Evolutionary conservation across 2,797 vertebrate genomes (phyloP).

Genomic region (Avahi laniger): DNA sequence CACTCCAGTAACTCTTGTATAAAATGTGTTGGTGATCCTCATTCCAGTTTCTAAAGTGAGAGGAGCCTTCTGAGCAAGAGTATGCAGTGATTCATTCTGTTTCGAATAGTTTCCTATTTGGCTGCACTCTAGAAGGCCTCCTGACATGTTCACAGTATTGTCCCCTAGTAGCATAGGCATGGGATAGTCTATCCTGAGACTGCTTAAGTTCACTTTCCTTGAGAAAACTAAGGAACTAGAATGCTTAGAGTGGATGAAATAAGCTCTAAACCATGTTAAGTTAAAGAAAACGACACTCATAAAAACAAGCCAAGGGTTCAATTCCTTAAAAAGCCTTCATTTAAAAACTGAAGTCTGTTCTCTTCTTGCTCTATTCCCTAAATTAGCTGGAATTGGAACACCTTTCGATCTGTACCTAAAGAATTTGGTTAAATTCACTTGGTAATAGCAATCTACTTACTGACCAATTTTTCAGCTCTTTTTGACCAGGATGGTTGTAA

Average conservation of each 20-base stretch:
- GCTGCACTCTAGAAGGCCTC: background rate
- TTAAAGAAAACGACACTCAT: conserved; percentile 21
- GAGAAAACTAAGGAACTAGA: conserved; percentile 36
- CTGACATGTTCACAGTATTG: background rate
- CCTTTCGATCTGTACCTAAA: conserved; percentile 20
- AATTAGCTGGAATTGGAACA: conserved; percentile 45
- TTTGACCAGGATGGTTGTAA: conserved; percentile 47
- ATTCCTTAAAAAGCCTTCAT: conserved; percentile 34
- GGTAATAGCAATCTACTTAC: background rate
- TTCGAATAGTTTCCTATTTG: background rate
- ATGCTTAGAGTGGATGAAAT: conserved; percentile 45
- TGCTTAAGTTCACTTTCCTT: conserved; percentile 29
- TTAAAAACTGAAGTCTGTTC: conserved; percentile 33
- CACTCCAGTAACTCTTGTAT: background rate
- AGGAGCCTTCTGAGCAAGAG: background rate
- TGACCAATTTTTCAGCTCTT: conserved; percentile 37
- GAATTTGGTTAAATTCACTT: conserved; percentile 40
- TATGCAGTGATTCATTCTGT: background rate
- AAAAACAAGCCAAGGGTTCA: conserved; percentile 40
- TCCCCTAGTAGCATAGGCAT: background rate
- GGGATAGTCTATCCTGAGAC: background rate
- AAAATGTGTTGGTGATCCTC: background rate
- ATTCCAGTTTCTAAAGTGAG: conserved; percentile 15
- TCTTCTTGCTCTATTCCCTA: conserved; percentile 34
- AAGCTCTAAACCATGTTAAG: conserved; percentile 1